Conservation (phyloP, 2,888 invertebrate genomes). For the Calameuta filiformis region DNA sequence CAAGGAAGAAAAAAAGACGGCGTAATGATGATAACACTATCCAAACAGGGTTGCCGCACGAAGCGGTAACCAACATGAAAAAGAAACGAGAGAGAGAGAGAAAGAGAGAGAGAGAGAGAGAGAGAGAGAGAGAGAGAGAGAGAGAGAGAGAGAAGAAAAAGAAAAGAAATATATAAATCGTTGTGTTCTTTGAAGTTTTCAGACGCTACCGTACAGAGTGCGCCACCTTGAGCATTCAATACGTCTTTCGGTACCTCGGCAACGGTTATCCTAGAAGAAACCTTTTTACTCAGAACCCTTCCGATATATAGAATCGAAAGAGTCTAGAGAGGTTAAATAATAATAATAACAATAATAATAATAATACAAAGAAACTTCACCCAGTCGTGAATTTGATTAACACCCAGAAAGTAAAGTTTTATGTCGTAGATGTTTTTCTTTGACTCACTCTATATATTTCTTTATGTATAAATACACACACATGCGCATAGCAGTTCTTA, state of each 20-base stretch:
- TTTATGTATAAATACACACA: conserved; percentile 1
- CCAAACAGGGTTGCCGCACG: conserved; percentile 16
- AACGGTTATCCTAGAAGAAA: background rate
- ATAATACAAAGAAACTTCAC: conserved; percentile 13
- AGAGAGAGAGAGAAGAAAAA: background rate
- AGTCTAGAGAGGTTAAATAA: background rate
- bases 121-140: conserved; percentile 8
- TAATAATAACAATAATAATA: too few species aligned
- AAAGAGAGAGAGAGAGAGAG: conserved; percentile 1
- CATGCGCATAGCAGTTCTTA: background rate
- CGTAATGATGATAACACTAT: conserved; percentile 22
- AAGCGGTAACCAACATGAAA: conserved; percentile 6
- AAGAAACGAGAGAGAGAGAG: conserved; percentile 12
- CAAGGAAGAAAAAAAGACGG: conserved; percentile 13
- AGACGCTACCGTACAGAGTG: background rate
- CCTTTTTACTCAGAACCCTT: too few species aligned
- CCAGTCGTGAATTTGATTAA: conserved; percentile 42
- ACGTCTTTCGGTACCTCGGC: background rate
- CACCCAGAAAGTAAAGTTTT: conserved; percentile 38
- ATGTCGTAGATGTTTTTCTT: conserved; percentile 17
- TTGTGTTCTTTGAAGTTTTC: background rate
- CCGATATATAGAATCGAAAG: background rate
- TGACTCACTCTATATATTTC: too few species aligned
- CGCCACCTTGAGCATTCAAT: background rate
- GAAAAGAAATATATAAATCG: conserved; percentile 11